Evolutionary conservation across 2,113 vertebrate genomes (phyloP).

Genomic region (Cisticola juncidis): DNA sequence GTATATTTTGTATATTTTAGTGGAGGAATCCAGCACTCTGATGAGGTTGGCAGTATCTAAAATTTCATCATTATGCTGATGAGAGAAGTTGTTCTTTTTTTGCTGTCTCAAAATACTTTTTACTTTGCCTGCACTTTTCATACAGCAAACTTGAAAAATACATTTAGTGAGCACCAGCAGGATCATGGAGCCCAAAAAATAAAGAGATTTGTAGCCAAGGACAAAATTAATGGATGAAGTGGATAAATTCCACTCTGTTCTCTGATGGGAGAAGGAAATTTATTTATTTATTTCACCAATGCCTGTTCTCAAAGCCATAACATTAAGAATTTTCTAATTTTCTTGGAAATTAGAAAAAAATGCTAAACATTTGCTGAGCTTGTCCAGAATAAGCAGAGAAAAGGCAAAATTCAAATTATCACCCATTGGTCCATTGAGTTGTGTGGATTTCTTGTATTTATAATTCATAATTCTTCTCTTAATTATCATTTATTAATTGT

Average conservation of each 20-base stretch:
- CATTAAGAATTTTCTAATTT: not conserved
- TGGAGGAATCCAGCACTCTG: not conserved
- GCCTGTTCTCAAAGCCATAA: not conserved
- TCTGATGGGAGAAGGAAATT: not conserved
- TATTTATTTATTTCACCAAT: not conserved
- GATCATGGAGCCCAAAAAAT: not conserved
- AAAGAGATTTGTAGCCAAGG: not conserved
- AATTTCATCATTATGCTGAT: not conserved
- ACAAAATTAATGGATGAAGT: not conserved
- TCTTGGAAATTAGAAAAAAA: not conserved
- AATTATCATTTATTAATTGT: not conserved
- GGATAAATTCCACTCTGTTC: not conserved
- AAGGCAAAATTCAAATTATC: not conserved
- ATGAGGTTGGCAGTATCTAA: not conserved
- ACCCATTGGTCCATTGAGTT: not conserved
- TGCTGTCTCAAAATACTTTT: not conserved
- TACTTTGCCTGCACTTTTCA: not conserved
- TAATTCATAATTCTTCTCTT: not conserved
- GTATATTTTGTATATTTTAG: not conserved
- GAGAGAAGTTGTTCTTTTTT: not conserved
- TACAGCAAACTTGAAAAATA: not conserved
- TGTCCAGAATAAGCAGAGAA: not conserved
- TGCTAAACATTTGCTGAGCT: not conserved
- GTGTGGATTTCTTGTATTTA: not conserved
- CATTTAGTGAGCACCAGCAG: not conserved